Evolutionary conservation across 2,113 vertebrate genomes (phyloP).

Genomic region (Formicarius rufipectus): DNA sequence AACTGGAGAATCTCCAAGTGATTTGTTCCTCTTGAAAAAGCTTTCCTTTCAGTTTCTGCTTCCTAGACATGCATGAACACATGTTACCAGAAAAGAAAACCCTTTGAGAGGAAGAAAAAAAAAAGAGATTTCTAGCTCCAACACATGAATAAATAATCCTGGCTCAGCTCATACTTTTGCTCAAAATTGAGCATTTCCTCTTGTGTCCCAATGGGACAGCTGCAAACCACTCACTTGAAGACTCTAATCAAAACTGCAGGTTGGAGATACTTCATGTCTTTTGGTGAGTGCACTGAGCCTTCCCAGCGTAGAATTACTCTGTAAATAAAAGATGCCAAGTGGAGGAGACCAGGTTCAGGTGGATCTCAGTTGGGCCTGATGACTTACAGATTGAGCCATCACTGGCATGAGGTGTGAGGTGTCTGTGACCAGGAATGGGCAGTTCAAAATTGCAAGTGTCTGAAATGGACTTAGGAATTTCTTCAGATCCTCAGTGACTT

Average conservation of each 20-base stretch:
- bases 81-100: background rate
- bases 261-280: background rate
- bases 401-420: background rate
- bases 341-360: background rate
- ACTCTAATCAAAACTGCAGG: background rate
- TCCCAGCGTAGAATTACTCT: background rate
- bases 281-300: background rate
- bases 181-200: conserved; percentile 19
- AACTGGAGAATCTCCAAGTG: background rate
- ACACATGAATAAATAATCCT: conserved; percentile 37
- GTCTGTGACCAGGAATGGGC: background rate
- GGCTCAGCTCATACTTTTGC: background rate
- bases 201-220: background rate
- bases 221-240: background rate
- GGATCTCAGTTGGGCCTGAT: background rate
- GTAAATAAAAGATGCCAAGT: background rate
- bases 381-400: background rate
- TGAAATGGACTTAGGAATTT: background rate
- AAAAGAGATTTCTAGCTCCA: background rate
- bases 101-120: background rate
- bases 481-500: background rate
- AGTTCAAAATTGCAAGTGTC: background rate
- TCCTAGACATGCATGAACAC: background rate
- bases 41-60: background rate
- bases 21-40: background rate